Evolutionary conservation across 2,888 invertebrate species (phyloP), one percentile per base, ranked within the genome.

Genomic region (Hololepta plana): DNA sequence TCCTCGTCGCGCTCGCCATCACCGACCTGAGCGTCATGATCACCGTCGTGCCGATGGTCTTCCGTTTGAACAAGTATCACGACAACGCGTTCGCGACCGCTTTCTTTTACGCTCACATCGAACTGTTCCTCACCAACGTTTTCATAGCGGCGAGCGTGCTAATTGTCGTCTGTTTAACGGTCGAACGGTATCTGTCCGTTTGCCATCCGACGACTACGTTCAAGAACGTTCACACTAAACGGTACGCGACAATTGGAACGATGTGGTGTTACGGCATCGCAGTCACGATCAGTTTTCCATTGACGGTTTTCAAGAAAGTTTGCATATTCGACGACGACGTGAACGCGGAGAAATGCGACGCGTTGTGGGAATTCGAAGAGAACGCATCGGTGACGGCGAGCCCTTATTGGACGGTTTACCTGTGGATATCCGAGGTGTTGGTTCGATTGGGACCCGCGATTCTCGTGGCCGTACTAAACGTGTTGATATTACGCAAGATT

Each of bases 101-200:
- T 2, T 26, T 35, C 12, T 39, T 32, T 24, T 32, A 38, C 24
- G 39, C 39, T 10, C 37, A 39, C 20, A 23, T 38, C 9, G 39
- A 39, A 17, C 15, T 39, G 6, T 35, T 37, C 16, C 21, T 38
- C 4, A 31, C 33, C 20, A 37, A 37, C 19, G 34, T 27, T 8
- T 38, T 39, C 23, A 34, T 39, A 20, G 32, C 35, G 4, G 32
- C 35, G 16, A 39, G 34, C 14, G 32, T 37, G 2, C 38, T 38
- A 17, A 38, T 38, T 6, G 37, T 38, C 3, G 32, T 35, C 3
- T 37, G 39, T 16, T 28, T 39, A 14, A 38, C 39, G 5, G 29
- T 39, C 7, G 39, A 39, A 13, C 26, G 39, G 15, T 39, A 37
- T 25, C 31, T 39, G 11, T 38, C 39, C 1, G 35, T 39, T 2